A percentile compares a stretch with the other conserved stretches of the same genome.
phyloP scores from a whole-genome alignment of 1,140 invertebrate genomes.

The Ips typographus region DNA sequence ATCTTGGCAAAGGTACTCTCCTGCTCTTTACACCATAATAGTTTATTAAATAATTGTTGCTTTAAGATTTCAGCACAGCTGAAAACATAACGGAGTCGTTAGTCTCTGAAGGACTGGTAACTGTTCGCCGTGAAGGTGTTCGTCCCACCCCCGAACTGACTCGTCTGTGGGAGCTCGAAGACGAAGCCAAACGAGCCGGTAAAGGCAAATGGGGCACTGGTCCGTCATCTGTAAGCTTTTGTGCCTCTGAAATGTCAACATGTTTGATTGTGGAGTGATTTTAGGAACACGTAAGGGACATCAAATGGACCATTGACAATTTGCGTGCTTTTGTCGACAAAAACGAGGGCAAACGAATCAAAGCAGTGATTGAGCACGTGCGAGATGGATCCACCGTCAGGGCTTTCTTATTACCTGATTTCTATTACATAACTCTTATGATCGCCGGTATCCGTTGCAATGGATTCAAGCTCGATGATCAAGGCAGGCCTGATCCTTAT shows the following conservation, averaged over 20 bases:
- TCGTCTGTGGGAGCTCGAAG: slow-evolving; percentile 84
- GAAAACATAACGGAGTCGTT: slow-evolving; percentile 88
- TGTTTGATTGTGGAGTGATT: slow-evolving; percentile 33
- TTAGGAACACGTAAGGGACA: slow-evolving; percentile 75
- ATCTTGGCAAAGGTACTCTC: slow-evolving; percentile 73
- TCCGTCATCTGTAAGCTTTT: slow-evolving; percentile 46
- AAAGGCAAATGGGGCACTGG: slow-evolving; percentile 80
- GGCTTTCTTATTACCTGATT: slow-evolving; percentile 87
- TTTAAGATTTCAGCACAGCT: slow-evolving; percentile 65
- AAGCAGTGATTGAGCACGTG: slow-evolving; percentile 93
- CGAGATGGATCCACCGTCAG: slow-evolving; percentile 94
- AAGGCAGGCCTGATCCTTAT: slow-evolving; percentile 65
- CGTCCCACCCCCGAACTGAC: slow-evolving; percentile 66
- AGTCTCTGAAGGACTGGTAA: slow-evolving; percentile 84
- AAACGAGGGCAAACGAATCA: slow-evolving; percentile 73
- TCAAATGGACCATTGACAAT: slow-evolving; percentile 87
- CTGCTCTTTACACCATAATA: slow-evolving; percentile 22
- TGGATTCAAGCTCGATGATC: slow-evolving; percentile 69
- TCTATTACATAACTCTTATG: slow-evolving; percentile 89
- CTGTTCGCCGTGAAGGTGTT: slow-evolving; percentile 76
- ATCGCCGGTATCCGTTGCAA: slow-evolving; percentile 91
- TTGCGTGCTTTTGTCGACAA: slow-evolving; percentile 80
- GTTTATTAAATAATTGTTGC: slow-evolving; percentile 13
- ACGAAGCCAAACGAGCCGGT: slow-evolving; percentile 79
- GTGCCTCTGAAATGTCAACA: slow-evolving; percentile 4